Evolutionary conservation across 2,888 invertebrate species (phyloP), one percentile per base, ranked within the genome.

Genomic region (Epistrophe grossulariae): DNA sequence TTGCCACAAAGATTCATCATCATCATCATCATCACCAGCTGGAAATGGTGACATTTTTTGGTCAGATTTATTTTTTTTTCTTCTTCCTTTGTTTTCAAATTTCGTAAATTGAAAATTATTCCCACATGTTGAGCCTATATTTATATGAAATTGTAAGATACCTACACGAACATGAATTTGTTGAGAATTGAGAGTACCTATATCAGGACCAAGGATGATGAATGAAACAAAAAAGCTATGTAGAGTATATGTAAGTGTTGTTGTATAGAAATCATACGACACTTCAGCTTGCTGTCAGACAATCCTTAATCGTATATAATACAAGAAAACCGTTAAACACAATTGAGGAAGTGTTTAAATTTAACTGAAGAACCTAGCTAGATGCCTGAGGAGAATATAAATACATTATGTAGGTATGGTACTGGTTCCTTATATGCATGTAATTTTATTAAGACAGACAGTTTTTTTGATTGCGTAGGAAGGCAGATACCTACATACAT

Each of bases 341-440:
- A 64, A 64, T 64, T 64, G 64, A 64, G 45, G 45, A 64, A 64
- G 64, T 64, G 28, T 45, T 45, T 48, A 62, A 62, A 62, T 62
- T 62, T 45, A 45, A 17, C 59, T 59, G 11, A 59, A 35, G 45
- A 64, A 28, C 10, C 28, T 43, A 59, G 59, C 28, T 43, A 59
- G 59, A 59, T 17, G 59, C 11, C 11, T 35, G 35, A 15, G 17
- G n/a, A 31, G 57, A 35, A 31, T n/a, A 43, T 40, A 15, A 45
- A 38, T 50, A 19, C 0, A 13, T 43, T 52, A 5, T 13, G 28
- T n/a, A 13, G 10, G 8, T n/a, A 24, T 24, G 24, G 24, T 2
- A 24, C 24, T 24, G 24, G 24, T 24, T 31, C 8, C 15, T 31
- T 24, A 24, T 24, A 57, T 8, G 4, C 24, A 52, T 52, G 52